A percentile compares a stretch with the other conserved stretches of the same genome.
Evolutionary conservation across 1,140 invertebrate genomes (phyloP).

Genomic region (Oedothorax gibbosus): DNA sequence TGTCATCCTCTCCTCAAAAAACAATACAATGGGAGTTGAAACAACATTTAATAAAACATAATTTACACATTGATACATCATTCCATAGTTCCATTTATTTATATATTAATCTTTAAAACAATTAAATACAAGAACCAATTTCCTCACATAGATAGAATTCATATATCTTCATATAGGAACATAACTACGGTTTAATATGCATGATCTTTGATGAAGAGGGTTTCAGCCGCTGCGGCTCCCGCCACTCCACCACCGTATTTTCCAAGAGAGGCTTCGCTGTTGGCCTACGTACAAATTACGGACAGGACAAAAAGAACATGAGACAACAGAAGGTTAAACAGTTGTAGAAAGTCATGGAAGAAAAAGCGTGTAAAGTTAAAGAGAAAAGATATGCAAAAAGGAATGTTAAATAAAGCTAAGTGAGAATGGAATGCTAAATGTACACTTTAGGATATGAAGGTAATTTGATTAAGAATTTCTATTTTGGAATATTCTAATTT

Average conservation of each 20-base stretch:
- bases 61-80: background rate
- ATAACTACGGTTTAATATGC: constrained; percentile 75
- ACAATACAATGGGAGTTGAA: background rate
- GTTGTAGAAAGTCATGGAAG: background rate
- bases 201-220: constrained; percentile 84
- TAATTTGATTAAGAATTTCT: too few species aligned
- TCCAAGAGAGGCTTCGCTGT: constrained; percentile 86
- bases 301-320: constrained; percentile 32
- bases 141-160: constrained; percentile 22
- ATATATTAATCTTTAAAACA: too few species aligned
- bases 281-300: constrained; percentile 76
- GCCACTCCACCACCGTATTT: constrained; percentile 87
- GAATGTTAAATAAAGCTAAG: background rate
- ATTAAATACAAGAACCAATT: background rate
- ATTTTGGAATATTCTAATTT: too few species aligned
- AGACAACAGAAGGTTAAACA: constrained; percentile 38
- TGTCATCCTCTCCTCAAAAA: too few species aligned
- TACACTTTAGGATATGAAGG: background rate
- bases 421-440: background rate
- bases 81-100: too few species aligned
- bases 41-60: constrained; percentile 19
- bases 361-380: background rate
- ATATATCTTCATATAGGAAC: constrained; percentile 25
- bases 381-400: background rate
- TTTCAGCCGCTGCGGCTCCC: constrained; percentile 84